Percentiles rank a stretch among this genome's conserved stretches.
These are phyloP conservation scores for Lindbergichthys nudifrons DNA, from an alignment of 2,797 vertebrate genomes.

Conservation along the genomic window DNA sequence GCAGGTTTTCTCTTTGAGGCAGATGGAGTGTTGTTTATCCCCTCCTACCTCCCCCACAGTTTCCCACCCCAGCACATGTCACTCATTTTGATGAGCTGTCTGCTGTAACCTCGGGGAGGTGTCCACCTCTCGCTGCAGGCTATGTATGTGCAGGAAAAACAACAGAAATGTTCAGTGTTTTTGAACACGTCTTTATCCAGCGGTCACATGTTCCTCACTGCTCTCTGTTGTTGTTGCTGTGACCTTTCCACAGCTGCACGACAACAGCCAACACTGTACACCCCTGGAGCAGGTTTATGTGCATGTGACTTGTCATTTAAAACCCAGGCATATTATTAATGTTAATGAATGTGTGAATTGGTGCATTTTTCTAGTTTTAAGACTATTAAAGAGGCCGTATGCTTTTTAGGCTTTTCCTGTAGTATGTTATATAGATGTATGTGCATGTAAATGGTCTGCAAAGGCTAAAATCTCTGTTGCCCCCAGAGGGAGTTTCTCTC, in stretches of 20 bases:
- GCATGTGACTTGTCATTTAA: slow-evolving; percentile 5
- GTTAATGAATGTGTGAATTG: not conserved
- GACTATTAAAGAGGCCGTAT: too few relatives aligned
- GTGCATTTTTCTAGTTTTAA: slow-evolving; percentile 8
- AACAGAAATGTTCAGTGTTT: slow-evolving; percentile 13
- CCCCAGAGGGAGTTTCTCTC: too few relatives aligned
- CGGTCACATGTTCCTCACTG: slow-evolving; percentile 15
- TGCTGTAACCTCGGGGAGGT: slow-evolving; percentile 19
- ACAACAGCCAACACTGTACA: not conserved
- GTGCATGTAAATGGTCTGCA: too few relatives aligned
- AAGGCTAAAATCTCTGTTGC: too few relatives aligned
- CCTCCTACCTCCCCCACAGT: slow-evolving; percentile 32
- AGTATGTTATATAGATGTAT: too few relatives aligned
- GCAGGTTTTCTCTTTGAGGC: slow-evolving; percentile 25
- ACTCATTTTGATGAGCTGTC: slow-evolving; percentile 60
- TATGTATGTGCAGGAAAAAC: slow-evolving; percentile 26
- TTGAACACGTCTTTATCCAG: slow-evolving; percentile 12
- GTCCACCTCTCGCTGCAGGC: slow-evolving; percentile 42
- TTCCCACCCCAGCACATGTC: slow-evolving; percentile 51
- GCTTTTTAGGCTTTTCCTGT: too few relatives aligned
- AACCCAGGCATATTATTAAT: slow-evolving; percentile 2
- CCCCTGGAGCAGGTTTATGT: not conserved
- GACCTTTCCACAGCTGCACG: slow-evolving; percentile 51
- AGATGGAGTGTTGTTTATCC: slow-evolving; percentile 32
- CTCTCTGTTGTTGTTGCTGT: slow-evolving; percentile 24